Base-by-base conservation (phyloP, 2,113 vertebrate genomes). In the Pandion haliaetus region DNA sequence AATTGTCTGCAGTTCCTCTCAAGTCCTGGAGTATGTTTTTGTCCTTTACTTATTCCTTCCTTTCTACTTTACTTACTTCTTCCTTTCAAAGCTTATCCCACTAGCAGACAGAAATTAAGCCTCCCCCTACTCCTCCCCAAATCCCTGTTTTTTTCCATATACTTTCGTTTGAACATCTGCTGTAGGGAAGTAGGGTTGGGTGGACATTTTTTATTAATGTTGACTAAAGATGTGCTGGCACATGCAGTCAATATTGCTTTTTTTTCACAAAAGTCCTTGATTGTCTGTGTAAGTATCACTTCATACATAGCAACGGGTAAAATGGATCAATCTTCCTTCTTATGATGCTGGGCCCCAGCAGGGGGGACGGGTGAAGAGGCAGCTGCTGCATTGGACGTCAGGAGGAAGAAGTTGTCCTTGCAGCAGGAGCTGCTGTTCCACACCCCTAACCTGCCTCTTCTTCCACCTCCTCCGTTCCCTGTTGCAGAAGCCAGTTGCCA, bases 271-370 rank as follows among this genome's bases (percentile, higher is more conserved):
- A 57, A 74, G 24, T 71, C 59, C 14, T 77, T 38, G 38, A 76
- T 29, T 9, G 38, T 77, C 63, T 38, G 3, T 0, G 0, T 36
- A 50, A 71, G 28, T 54, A 24, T 67, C 0, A 6, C 40, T 54
- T 76, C 45, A 7, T n/a, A 55, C 4, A 19, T 20, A 42, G 24
- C 23, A 78, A 3, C 25, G 26, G 31, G 14, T 70, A 36, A 40
- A 93, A 86, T 34, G 8, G 40, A 44, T 84, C 29, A 29, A 0
- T 77, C 28, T 65, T 89, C 20, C 49, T 81, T 13, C 16, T 47
- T 31, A 17, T 21, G 38, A 13, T 25, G 32, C 21, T 0, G 0
- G 58, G 14, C 18, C 17, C 23, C 13, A 62, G 20, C 24, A 57
- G 34, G 36, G 31, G 52, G 45, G 31, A 34, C 5, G 6, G 14